phyloP scores from a whole-genome alignment of 2,888 invertebrate genomes.

The Lathronympha strigana region DNA sequence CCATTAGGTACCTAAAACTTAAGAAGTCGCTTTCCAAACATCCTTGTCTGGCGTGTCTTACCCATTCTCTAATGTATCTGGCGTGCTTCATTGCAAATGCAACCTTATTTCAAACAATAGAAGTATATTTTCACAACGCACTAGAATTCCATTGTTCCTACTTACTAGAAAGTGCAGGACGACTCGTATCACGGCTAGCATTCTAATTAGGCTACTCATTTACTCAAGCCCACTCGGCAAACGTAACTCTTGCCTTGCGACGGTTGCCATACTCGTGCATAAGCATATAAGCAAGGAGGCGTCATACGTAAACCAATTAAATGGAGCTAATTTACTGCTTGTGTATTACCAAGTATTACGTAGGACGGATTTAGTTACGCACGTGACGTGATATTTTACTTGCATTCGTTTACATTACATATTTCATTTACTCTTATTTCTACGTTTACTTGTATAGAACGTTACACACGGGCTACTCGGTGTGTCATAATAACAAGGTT shows the following conservation, averaged over 20 bases:
- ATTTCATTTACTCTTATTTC: neutral
- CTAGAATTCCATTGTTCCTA: slow-evolving; percentile 57
- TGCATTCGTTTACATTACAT: slow-evolving; percentile 23
- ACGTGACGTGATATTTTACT: slow-evolving; percentile 26
- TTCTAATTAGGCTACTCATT: slow-evolving; percentile 59
- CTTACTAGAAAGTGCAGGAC: slow-evolving; percentile 69
- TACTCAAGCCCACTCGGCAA: slow-evolving; percentile 46
- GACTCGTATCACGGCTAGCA: slow-evolving; percentile 62
- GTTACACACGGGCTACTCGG: neutral
- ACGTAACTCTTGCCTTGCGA: slow-evolving; percentile 47
- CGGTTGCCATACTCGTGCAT: slow-evolving; percentile 16
- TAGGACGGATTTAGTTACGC: slow-evolving; percentile 30
- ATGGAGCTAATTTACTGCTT: slow-evolving; percentile 12
- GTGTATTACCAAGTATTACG: slow-evolving; percentile 22
- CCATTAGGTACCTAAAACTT: neutral
- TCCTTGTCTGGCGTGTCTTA: slow-evolving; percentile 43
- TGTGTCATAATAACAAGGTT: slow-evolving; percentile 2
- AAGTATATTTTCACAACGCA: slow-evolving; percentile 51
- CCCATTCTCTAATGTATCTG: slow-evolving; percentile 34
- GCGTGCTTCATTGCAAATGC: slow-evolving; percentile 39
- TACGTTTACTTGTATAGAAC: neutral
- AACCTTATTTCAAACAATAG: slow-evolving; percentile 47
- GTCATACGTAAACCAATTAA: slow-evolving; percentile 28
- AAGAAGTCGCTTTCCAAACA: slow-evolving; percentile 32
- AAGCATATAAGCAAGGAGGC: slow-evolving; percentile 8